Evolutionary conservation across 2,888 invertebrate species (phyloP).

Genomic region (Lasioglossum calceatum): DNA sequence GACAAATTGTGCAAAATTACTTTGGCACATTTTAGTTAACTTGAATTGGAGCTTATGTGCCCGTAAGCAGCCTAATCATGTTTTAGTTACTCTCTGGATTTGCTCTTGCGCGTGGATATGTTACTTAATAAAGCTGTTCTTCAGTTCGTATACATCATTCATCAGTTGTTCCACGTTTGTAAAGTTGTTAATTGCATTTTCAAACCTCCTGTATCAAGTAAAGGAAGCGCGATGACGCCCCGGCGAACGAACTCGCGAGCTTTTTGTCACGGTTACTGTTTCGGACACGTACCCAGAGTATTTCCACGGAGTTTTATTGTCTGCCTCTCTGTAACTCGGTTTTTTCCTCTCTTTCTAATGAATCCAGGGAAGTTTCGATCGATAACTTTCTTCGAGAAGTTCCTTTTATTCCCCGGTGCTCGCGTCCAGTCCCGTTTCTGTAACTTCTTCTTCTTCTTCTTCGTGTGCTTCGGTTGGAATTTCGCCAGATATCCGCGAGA

Average conservation of each 20-base stretch:
- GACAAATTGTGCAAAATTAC: background rate
- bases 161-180: too few relatives aligned
- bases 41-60: background rate
- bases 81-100: background rate
- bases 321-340: background rate
- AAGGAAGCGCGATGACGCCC: background rate
- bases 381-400: conserved; percentile 13
- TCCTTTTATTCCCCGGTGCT: background rate
- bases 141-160: too few relatives aligned
- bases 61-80: background rate
- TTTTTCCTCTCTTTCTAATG: conserved; percentile 5
- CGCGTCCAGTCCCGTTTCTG: background rate
- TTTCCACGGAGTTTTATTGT: background rate
- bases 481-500: background rate
- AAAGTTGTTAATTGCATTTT: background rate
- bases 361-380: conserved; percentile 5
- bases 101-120: background rate
- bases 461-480: conserved; percentile 2
- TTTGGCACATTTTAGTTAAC: background rate
- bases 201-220: background rate
- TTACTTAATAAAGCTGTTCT: too few relatives aligned
- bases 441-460: background rate
- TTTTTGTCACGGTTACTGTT: background rate
- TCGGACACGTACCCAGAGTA: background rate
- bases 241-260: background rate